A percentile compares a stretch with the other conserved stretches of the same genome.
Evolutionary conservation across 64 coral and sea anemone species (phyloP).

Genomic region (Catalaphyllia jardinei): DNA sequence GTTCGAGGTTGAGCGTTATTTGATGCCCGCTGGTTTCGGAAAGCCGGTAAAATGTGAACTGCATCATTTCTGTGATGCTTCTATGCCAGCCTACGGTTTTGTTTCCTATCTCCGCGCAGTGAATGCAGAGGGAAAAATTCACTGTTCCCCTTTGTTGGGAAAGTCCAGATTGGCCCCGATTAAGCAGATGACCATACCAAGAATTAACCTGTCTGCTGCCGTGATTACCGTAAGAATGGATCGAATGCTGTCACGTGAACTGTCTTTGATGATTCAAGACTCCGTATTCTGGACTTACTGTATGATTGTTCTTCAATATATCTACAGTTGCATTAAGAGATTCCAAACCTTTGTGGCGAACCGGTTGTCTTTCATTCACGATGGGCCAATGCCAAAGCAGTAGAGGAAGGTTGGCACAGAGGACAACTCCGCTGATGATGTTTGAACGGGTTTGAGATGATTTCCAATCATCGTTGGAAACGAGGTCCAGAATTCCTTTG

Average conservation of each 20-base stretch:
- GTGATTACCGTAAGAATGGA: too few species aligned
- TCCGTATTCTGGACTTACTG: constrained; percentile 21
- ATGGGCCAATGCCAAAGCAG: too few species aligned
- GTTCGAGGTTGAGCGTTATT: constrained; percentile 18
- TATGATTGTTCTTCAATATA: constrained; percentile 29
- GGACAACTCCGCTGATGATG: constrained; percentile 23
- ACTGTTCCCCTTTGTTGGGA: neutral
- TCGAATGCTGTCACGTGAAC: too few species aligned
- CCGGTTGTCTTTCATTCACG: too few species aligned
- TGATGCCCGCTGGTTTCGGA: neutral
- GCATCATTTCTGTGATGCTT: constrained; percentile 19
- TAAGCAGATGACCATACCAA: too few species aligned
- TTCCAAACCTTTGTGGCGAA: too few species aligned
- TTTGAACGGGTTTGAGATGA: neutral
- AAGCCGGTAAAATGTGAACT: neutral
- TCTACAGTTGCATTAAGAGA: constrained; percentile 25
- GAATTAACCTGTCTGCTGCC: too few species aligned
- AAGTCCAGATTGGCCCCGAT: neutral
- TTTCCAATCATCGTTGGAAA: constrained; percentile 18
- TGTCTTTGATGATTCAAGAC: neutral
- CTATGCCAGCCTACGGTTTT: neutral
- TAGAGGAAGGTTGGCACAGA: constrained; percentile 17
- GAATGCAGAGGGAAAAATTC: constrained; percentile 8
- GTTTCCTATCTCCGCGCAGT: constrained; percentile 1
- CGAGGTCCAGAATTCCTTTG: constrained; percentile 22